These are phyloP conservation scores for Drosophila mojavensis DNA, from an alignment of 1,140 invertebrate species.

Conservation along the genomic window DNA sequence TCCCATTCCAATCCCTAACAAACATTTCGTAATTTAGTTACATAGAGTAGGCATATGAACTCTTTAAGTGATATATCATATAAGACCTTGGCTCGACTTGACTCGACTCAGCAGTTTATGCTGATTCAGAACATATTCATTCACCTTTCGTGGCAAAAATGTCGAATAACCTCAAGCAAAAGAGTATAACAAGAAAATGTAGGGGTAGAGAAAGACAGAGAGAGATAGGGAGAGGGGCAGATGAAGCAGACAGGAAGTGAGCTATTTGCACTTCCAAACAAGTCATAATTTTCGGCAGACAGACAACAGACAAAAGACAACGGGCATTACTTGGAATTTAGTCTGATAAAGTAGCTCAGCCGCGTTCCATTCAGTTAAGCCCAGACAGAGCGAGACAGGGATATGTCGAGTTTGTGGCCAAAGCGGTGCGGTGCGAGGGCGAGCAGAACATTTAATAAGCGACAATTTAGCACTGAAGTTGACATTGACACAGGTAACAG, in stretches of 20 bases:
- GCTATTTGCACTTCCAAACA: slow-evolving; percentile 82
- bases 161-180: neutral
- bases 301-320: slow-evolving; percentile 33
- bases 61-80: neutral
- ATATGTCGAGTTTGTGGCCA: neutral
- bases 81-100: neutral
- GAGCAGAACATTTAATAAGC: slow-evolving; percentile 71
- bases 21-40: too few relatives aligned
- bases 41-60: too few relatives aligned
- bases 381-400: slow-evolving; percentile 8
- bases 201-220: slow-evolving; percentile 2
- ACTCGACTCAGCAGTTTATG: neutral
- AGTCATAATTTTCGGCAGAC: slow-evolving; percentile 82
- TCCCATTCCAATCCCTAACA: too few relatives aligned
- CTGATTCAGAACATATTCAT: neutral
- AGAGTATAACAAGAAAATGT: neutral
- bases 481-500: slow-evolving; percentile 74
- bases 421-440: neutral
- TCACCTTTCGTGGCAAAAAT: neutral
- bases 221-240: neutral
- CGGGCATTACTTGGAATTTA: slow-evolving; percentile 68
- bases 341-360: slow-evolving; percentile 50
- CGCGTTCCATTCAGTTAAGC: slow-evolving; percentile 40
- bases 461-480: slow-evolving; percentile 78
- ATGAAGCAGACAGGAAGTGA: slow-evolving; percentile 69